These are phyloP conservation scores for Zootermopsis nevadensis DNA, from an alignment of 2,888 invertebrate genomes.

Conservation along the genomic window DNA sequence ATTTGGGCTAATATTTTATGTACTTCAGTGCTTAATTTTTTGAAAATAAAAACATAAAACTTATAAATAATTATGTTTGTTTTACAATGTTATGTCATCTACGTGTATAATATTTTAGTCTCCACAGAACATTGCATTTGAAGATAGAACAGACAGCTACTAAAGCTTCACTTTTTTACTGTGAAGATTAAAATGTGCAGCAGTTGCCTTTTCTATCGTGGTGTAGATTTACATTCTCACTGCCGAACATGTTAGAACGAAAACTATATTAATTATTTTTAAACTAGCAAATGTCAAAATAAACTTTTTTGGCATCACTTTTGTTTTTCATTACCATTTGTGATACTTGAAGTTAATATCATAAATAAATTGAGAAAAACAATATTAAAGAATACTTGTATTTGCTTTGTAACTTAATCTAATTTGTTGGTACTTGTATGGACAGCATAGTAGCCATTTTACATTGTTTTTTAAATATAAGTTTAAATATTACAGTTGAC, in stretches of 20 bases:
- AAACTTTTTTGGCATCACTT: background rate
- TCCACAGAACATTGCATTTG: background rate
- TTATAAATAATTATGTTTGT: background rate
- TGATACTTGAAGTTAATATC: background rate
- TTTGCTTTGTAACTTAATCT: background rate
- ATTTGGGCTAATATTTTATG: slow-evolving; percentile 1
- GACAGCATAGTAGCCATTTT: background rate
- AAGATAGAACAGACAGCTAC: background rate
- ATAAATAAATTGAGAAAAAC: background rate
- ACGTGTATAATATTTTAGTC: background rate
- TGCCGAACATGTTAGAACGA: background rate
- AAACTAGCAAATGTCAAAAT: background rate
- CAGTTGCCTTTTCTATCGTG: background rate
- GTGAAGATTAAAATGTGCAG: background rate
- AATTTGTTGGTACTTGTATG: background rate
- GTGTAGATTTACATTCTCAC: background rate
- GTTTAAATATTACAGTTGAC: background rate
- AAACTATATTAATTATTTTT: background rate
- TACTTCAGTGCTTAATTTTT: background rate
- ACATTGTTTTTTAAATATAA: background rate
- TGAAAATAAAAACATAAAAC: background rate
- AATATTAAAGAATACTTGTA: background rate
- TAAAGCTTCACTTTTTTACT: background rate
- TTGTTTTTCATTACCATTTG: background rate
- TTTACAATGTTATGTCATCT: background rate